phyloP scores from a whole-genome alignment of 92 coral and sea anemone species.

The Montipora capitata region DNA sequence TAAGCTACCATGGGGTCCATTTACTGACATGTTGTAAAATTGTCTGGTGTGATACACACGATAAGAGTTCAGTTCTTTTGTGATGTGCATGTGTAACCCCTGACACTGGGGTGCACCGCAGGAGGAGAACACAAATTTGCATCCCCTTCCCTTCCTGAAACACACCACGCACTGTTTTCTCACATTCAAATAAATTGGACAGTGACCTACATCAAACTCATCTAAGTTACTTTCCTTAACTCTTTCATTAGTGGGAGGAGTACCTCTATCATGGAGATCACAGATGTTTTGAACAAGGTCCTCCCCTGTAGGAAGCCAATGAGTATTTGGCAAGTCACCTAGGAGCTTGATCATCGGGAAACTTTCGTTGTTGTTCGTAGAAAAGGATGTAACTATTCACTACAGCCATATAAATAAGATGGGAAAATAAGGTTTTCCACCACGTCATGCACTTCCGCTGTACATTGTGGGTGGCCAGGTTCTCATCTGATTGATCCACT shows the following conservation, averaged over 20 bases:
- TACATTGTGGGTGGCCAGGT: constrained; percentile 18
- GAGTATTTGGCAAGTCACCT: constrained; percentile 13
- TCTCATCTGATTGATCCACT: constrained; percentile 65
- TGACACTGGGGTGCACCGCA: constrained; percentile 34
- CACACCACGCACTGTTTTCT: constrained; percentile 20
- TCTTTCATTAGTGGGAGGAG: background rate
- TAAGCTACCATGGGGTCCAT: too few relatives aligned
- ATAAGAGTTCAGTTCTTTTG: too few relatives aligned
- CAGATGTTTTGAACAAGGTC: constrained; percentile 58
- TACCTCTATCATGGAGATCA: constrained; percentile 12
- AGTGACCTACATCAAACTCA: background rate
- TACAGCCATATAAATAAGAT: background rate
- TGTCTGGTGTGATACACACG: too few relatives aligned
- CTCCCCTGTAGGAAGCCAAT: constrained; percentile 32
- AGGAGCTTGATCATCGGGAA: background rate
- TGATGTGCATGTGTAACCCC: too few relatives aligned
- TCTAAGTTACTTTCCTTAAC: too few relatives aligned
- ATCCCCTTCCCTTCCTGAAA: constrained; percentile 18
- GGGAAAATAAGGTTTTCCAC: background rate
- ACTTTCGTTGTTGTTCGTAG: constrained; percentile 35
- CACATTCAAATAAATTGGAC: background rate
- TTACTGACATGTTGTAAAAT: too few relatives aligned
- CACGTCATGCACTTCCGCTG: background rate
- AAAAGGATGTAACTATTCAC: background rate
- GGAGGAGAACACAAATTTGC: constrained; percentile 7